Evolutionary conservation across 2,113 vertebrate genomes (phyloP).

Genomic region (Clarias gariepinus): DNA sequence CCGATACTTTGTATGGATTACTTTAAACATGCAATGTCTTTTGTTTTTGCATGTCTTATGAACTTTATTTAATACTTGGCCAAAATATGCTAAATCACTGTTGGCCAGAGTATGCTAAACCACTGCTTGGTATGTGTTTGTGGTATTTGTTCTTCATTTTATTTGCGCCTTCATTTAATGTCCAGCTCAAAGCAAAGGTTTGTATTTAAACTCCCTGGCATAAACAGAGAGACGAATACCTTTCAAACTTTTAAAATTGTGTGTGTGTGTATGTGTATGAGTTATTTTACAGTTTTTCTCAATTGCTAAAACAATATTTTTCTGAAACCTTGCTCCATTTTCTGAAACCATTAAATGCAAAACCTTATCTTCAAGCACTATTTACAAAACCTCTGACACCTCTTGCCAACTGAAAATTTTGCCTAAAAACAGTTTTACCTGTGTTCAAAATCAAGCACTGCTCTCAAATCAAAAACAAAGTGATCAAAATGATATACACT

Average conservation of each 20-base stretch:
- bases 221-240: slow-evolving; percentile 20
- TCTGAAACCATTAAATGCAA: too few species aligned
- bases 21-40: neutral
- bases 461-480: too few species aligned
- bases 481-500: too few species aligned
- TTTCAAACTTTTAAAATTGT: neutral
- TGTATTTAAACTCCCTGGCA: neutral
- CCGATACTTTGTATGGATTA: slow-evolving; percentile 39
- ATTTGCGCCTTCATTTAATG: neutral
- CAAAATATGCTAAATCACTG: neutral
- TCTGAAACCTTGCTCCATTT: too few species aligned
- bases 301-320: too few species aligned
- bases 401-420: too few species aligned
- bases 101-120: neutral
- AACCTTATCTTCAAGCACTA: too few species aligned
- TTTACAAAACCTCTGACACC: too few species aligned
- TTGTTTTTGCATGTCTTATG: neutral
- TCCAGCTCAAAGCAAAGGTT: neutral
- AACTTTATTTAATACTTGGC: neutral
- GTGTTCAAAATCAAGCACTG: too few species aligned
- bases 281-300: too few species aligned
- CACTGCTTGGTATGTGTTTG: neutral
- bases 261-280: neutral
- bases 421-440: too few species aligned
- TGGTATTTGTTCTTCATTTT: neutral